A percentile compares a stretch with the other conserved stretches of the same genome.
phyloP scores from a whole-genome alignment of 1,140 invertebrate genomes.

The Calliopsis andreniformis region DNA sequence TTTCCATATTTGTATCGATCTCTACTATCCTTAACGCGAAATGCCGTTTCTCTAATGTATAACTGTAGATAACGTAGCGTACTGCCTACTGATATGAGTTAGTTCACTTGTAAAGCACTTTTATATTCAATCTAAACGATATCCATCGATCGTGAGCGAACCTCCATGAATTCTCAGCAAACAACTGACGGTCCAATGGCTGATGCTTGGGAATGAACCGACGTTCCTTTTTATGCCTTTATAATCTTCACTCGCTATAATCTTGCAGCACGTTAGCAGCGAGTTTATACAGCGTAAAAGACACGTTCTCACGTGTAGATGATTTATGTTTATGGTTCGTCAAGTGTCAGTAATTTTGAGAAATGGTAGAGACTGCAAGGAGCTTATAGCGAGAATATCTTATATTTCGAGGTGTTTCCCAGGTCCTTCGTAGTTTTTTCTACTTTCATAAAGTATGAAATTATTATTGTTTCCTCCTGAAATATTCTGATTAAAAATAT shows the following conservation, averaged over 20 bases:
- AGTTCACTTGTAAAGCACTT: slow-evolving; percentile 80
- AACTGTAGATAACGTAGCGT: slow-evolving; percentile 66
- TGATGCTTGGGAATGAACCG: slow-evolving; percentile 24
- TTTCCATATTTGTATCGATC: slow-evolving; percentile 55
- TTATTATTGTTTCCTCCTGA: background rate
- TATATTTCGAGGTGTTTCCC: background rate
- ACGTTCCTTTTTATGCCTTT: no score
- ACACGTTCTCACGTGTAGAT: no score
- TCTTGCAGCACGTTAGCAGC: no score
- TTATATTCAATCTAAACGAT: slow-evolving; percentile 75
- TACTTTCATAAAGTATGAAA: no score
- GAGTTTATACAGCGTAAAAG: no score
- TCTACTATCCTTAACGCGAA: slow-evolving; percentile 59
- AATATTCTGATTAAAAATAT: background rate
- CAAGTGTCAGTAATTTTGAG: no score
- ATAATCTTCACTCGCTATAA: no score
- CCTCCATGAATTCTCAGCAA: slow-evolving; percentile 29
- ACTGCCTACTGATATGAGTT: slow-evolving; percentile 78
- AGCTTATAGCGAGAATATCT: no score
- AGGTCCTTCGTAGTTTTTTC: no score
- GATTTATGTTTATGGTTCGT: no score
- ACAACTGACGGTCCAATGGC: slow-evolving; percentile 37
- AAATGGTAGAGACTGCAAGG: no score
- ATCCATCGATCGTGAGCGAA: slow-evolving; percentile 51
- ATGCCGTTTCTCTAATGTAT: slow-evolving; percentile 55